phyloP scores from a whole-genome alignment of 2,888 invertebrate species.

The Drosophila anomalata region DNA sequence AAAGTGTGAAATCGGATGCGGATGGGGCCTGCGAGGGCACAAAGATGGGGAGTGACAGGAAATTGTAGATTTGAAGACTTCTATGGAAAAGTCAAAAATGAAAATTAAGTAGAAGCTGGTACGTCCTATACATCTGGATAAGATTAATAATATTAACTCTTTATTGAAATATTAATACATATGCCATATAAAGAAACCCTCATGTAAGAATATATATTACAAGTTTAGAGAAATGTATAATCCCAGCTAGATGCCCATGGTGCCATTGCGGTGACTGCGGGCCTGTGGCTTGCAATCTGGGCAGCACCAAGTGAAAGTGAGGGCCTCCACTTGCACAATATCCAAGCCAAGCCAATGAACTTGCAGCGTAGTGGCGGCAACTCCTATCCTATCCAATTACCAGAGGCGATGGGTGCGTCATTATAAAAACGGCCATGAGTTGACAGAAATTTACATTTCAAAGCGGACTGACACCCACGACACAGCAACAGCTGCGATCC shows the following conservation, averaged over 20 bases:
- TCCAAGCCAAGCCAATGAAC: constrained; percentile 57
- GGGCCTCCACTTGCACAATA: constrained; percentile 44
- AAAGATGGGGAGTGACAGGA: not conserved
- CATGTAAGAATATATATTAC: no score
- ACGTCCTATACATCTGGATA: no score
- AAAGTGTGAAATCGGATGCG: constrained; percentile 42
- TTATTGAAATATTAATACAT: no score
- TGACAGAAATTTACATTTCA: constrained; percentile 52
- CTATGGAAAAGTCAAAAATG: not conserved
- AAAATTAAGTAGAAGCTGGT: no score
- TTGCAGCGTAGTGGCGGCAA: constrained; percentile 43
- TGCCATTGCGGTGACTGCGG: constrained; percentile 28
- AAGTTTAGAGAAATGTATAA: no score
- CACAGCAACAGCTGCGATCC: constrained; percentile 17
- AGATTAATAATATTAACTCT: no score
- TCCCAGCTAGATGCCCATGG: constrained; percentile 29
- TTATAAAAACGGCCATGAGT: constrained; percentile 60
- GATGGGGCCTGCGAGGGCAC: constrained; percentile 1
- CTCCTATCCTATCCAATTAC: constrained; percentile 40
- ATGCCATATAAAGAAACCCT: no score
- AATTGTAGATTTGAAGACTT: not conserved
- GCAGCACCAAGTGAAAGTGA: constrained; percentile 58
- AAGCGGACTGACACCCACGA: constrained; percentile 30
- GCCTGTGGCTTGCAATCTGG: constrained; percentile 13
- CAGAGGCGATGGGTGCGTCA: constrained; percentile 3